phyloP scores from a whole-genome alignment of 2,797 vertebrate genomes.

The Schizothorax lantsangensis region DNA sequence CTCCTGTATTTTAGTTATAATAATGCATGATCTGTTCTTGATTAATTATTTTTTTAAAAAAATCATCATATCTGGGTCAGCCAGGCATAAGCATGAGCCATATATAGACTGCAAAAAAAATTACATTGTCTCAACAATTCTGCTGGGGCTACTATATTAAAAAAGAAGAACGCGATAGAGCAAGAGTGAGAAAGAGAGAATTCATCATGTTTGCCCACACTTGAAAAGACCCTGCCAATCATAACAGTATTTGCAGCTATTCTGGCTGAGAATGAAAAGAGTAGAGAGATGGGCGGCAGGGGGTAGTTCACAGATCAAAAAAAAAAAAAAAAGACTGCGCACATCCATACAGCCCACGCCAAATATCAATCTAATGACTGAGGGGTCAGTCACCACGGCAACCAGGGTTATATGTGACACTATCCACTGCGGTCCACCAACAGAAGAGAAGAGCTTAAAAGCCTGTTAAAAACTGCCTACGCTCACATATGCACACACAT shows the following conservation, averaged over 20 bases:
- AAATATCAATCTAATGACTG: conserved; percentile 66
- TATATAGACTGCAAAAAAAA: conserved; percentile 8
- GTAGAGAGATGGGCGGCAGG: conserved; percentile 29
- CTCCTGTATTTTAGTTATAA: conserved; percentile 1
- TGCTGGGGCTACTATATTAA: conserved; percentile 11
- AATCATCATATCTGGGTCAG: conserved; percentile 11
- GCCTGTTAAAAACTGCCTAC: conserved; percentile 43
- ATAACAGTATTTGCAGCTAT: conserved; percentile 54
- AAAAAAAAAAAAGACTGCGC: conserved; percentile 30
- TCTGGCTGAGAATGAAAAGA: conserved; percentile 62
- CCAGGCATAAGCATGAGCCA: neutral
- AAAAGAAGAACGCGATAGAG: conserved; percentile 5
- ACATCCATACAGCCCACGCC: conserved; percentile 54
- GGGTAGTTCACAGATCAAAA: conserved; percentile 41
- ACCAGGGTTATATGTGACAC: conserved; percentile 55
- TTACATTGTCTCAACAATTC: conserved; percentile 22
- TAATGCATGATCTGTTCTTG: neutral
- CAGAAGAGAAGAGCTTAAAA: conserved; percentile 46
- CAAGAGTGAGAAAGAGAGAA: conserved; percentile 15
- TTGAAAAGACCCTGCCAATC: conserved; percentile 61
- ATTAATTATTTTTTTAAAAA: conserved; percentile 9
- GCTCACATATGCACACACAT: conserved; percentile 18
- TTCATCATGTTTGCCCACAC: conserved; percentile 46
- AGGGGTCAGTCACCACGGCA: conserved; percentile 57
- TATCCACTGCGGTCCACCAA: conserved; percentile 32